A percentile compares a stretch with the other conserved stretches of the same genome.
Evolutionary conservation across 2,797 vertebrate genomes (phyloP).

Genomic region (Eupleurogrammus muticus): DNA sequence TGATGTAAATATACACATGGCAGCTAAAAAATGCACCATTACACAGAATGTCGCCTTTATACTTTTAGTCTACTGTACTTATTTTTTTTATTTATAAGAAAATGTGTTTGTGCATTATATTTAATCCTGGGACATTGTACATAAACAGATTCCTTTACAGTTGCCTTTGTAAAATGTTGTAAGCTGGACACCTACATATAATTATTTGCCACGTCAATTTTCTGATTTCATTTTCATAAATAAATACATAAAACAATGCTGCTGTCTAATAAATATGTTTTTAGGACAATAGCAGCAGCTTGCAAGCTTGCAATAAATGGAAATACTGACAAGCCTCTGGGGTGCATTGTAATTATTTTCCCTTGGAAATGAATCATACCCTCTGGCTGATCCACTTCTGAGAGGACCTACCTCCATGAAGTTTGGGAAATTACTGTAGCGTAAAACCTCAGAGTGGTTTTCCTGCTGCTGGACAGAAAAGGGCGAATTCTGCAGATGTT

Average conservation of each 20-base stretch:
- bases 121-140: constrained; percentile 7
- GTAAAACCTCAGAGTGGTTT: constrained; percentile 45
- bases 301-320: not conserved
- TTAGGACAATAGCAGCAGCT: not conserved
- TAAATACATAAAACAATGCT: constrained; percentile 36
- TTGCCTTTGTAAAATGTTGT: constrained; percentile 3
- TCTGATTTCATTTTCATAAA: constrained; percentile 27
- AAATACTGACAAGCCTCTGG: not conserved
- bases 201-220: not conserved
- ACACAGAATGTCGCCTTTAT: constrained; percentile 16
- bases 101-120: constrained; percentile 8
- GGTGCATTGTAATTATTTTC: constrained; percentile 14
- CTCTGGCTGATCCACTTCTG: constrained; percentile 52
- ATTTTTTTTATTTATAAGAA: constrained; percentile 35
- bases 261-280: not conserved
- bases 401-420: constrained; percentile 38
- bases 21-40: constrained; percentile 43
- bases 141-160: not conserved
- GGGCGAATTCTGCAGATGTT: constrained; percentile 1
- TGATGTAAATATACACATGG: constrained; percentile 25
- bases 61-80: constrained; percentile 33
- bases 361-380: constrained; percentile 18
- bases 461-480: constrained; percentile 49
- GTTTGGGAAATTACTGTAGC: constrained; percentile 31
- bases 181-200: constrained; percentile 9